Evolutionary conservation across 1,140 invertebrate genomes (phyloP).

Genomic region (Phymorhynchus buccinoides): DNA sequence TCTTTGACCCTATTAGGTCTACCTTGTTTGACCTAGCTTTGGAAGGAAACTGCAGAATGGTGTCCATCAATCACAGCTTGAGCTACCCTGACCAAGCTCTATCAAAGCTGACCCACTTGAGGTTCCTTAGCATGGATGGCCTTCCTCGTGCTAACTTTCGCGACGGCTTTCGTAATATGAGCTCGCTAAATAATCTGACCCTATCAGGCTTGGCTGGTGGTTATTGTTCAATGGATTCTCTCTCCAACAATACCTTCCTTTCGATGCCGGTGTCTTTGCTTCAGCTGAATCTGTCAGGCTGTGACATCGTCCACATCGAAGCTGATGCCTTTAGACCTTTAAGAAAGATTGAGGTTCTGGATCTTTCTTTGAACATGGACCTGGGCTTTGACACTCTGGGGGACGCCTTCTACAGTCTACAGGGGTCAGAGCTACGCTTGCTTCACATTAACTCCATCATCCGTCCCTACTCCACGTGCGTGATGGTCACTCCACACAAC

Average conservation of each 20-base stretch:
- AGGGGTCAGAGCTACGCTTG: constrained; percentile 28
- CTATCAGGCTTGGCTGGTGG: background rate
- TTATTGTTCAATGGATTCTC: background rate
- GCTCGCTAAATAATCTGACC: background rate
- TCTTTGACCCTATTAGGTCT: background rate
- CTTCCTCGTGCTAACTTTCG: background rate
- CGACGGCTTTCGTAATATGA: background rate
- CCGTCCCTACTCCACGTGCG: background rate
- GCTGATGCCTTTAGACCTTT: constrained; percentile 26
- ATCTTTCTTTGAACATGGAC: constrained; percentile 35
- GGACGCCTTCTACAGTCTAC: constrained; percentile 34
- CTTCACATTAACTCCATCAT: constrained; percentile 27
- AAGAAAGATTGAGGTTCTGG: constrained; percentile 32
- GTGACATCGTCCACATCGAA: constrained; percentile 31
- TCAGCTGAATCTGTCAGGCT: constrained; percentile 40
- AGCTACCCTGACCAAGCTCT: constrained; percentile 24
- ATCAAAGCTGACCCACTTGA: background rate
- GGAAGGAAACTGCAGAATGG: background rate
- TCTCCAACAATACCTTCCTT: background rate
- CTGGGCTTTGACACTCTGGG: constrained; percentile 29
- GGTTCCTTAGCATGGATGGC: constrained; percentile 12
- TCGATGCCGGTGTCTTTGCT: constrained; percentile 12
- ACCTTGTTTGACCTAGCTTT: background rate
- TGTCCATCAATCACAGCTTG: background rate
- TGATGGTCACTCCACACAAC: background rate